Conservation (phyloP, 2,113 vertebrate species). For the Ancistrus triradiatus region DNA sequence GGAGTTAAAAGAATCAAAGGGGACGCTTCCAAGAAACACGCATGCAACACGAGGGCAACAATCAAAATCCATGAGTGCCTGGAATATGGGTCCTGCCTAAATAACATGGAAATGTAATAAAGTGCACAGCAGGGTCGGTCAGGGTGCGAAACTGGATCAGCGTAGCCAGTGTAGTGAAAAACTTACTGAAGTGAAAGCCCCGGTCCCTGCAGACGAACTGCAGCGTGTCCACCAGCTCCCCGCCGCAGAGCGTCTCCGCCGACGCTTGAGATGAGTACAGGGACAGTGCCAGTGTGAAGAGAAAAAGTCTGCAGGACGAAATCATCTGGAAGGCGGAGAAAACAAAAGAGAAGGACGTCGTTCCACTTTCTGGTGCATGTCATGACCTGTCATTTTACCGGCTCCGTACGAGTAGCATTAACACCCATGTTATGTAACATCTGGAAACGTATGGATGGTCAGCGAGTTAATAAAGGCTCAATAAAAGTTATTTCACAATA, state of each 20-base stretch:
- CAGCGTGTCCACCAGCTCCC: slow-evolving; percentile 83
- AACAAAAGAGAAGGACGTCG: slow-evolving; percentile 6
- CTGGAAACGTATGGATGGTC: too few relatives aligned
- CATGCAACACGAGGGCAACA: too few relatives aligned
- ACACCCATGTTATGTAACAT: too few relatives aligned
- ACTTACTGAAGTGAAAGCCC: slow-evolving; percentile 88
- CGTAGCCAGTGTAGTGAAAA: slow-evolving; percentile 19
- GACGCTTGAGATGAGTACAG: slow-evolving; percentile 69
- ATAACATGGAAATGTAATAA: too few relatives aligned
- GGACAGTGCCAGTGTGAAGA: slow-evolving; percentile 71
- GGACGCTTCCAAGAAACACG: too few relatives aligned
- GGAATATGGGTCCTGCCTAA: too few relatives aligned
- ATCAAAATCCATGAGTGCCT: background rate
- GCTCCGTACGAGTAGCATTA: too few relatives aligned
- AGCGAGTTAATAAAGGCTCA: too few relatives aligned
- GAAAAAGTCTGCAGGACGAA: slow-evolving; percentile 56
- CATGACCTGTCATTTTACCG: background rate
- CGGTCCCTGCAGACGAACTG: slow-evolving; percentile 84
- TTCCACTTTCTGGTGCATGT: background rate
- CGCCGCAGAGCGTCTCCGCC: slow-evolving; percentile 81
- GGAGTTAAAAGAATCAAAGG: slow-evolving; percentile 8
- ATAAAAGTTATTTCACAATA: too few relatives aligned
- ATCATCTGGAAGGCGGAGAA: slow-evolving; percentile 53
- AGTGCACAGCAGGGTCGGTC: background rate
- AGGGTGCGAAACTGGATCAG: background rate